Evolutionary conservation across 2,113 vertebrate genomes (phyloP).

Genomic region (Lates calcarifer): DNA sequence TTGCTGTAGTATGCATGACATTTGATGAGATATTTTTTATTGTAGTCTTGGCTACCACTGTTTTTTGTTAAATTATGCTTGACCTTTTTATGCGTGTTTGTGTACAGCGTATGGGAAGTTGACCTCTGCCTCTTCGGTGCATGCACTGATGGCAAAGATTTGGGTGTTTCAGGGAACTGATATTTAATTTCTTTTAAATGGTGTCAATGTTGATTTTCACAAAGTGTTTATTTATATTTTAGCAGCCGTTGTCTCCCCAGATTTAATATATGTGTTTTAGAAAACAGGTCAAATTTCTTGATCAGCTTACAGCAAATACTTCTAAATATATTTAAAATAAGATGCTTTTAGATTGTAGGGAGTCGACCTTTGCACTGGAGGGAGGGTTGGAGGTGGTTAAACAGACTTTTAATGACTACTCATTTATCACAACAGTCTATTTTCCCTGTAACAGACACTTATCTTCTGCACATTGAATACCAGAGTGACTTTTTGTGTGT

Average conservation of each 20-base stretch:
- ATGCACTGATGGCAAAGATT: constrained; percentile 16
- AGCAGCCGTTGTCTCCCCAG: not conserved
- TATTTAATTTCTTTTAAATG: not conserved
- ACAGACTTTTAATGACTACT: not conserved
- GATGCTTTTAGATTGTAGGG: not conserved
- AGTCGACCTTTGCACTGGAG: constrained; percentile 30
- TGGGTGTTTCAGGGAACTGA: constrained; percentile 25
- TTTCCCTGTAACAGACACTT: not conserved
- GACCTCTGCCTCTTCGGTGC: constrained; percentile 6
- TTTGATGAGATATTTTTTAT: not conserved
- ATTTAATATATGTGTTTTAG: not conserved
- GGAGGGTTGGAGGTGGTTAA: not conserved
- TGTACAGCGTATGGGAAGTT: not conserved
- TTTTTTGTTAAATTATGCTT: constrained; percentile 9
- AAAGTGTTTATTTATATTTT: not conserved
- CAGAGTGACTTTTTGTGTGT: constrained; percentile 4
- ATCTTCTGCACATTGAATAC: not conserved
- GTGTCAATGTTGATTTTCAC: not conserved
- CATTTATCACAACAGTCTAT: not conserved
- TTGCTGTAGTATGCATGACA: constrained; percentile 53
- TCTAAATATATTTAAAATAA: constrained; percentile 8
- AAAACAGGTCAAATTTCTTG: not conserved
- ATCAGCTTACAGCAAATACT: constrained; percentile 5
- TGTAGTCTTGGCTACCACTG: not conserved
- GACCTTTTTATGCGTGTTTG: not conserved